These are phyloP conservation scores for Caenorhabditis imperialis DNA, from an alignment of 2,888 invertebrate species.

Conservation along the genomic window DNA sequence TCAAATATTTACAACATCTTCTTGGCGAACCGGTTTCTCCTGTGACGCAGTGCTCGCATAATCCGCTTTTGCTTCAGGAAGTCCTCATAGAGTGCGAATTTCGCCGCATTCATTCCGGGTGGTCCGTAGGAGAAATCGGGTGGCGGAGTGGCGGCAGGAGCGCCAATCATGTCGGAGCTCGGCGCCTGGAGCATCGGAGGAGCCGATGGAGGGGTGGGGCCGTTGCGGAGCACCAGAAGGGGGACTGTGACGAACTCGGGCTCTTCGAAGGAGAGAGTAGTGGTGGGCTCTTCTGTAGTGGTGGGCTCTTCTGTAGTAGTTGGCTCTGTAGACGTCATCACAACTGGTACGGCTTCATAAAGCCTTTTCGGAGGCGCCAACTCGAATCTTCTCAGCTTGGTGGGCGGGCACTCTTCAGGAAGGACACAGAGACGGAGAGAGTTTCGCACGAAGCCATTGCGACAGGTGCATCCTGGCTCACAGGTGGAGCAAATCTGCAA, in stretches of 20 bases:
- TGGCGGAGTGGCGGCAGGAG: slow-evolving; percentile 52
- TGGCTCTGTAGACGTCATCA: slow-evolving; percentile 4
- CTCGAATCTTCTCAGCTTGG: slow-evolving; percentile 35
- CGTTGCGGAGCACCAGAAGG: slow-evolving; percentile 28
- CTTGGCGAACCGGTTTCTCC: slow-evolving; percentile 42
- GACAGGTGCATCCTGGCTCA: slow-evolving; percentile 39
- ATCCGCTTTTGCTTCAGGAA: slow-evolving; percentile 44
- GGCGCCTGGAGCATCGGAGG: slow-evolving; percentile 40
- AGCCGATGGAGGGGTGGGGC: slow-evolving; percentile 50
- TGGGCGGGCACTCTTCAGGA: slow-evolving; percentile 39
- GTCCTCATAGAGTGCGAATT: slow-evolving; percentile 32
- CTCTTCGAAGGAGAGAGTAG: slow-evolving; percentile 7
- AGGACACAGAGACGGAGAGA: slow-evolving; percentile 37
- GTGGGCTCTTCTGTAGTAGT: neutral
- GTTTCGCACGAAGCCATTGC: slow-evolving; percentile 37
- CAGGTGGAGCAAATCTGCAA: slow-evolving; percentile 19
- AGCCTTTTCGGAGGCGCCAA: slow-evolving; percentile 26
- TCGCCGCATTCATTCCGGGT: slow-evolving; percentile 43
- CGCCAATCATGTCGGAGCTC: slow-evolving; percentile 44
- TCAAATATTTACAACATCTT: slow-evolving; percentile 34
- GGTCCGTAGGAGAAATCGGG: slow-evolving; percentile 53
- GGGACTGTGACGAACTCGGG: slow-evolving; percentile 31
- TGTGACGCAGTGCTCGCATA: slow-evolving; percentile 36
- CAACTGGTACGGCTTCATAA: slow-evolving; percentile 48
- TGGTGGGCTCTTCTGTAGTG: slow-evolving; percentile 9